These are phyloP conservation scores for Steinernema carpocapsae DNA, from an alignment of 2,888 invertebrate species.

Conservation along the genomic window DNA sequence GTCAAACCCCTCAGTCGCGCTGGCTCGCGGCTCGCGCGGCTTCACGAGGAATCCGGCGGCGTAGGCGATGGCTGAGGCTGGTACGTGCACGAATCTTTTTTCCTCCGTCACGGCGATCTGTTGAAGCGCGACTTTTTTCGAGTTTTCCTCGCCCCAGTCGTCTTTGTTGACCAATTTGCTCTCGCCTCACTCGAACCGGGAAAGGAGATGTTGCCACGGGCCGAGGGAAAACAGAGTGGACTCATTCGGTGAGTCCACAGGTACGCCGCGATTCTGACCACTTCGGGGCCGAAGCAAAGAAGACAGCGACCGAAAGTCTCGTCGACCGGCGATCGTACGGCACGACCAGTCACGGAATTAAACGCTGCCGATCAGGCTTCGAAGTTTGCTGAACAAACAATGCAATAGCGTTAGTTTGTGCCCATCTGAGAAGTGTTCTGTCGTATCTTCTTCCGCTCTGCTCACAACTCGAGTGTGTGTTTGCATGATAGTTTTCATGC, in stretches of 20 bases:
- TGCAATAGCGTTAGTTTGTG: slow-evolving; percentile 16
- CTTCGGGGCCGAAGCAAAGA: background rate
- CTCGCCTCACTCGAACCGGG: background rate
- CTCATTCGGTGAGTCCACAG: background rate
- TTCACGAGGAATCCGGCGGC: slow-evolving; percentile 20
- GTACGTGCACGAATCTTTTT: slow-evolving; percentile 35
- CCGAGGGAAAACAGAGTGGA: background rate
- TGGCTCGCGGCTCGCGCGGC: slow-evolving; percentile 21
- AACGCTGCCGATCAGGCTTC: slow-evolving; percentile 1
- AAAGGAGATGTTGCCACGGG: background rate
- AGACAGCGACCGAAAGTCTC: background rate
- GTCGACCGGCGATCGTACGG: slow-evolving; percentile 13
- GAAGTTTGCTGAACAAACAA: slow-evolving; percentile 28
- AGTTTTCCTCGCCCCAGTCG: background rate
- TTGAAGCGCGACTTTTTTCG: slow-evolving; percentile 29
- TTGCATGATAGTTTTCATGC: background rate
- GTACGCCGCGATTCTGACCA: background rate
- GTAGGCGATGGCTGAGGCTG: slow-evolving; percentile 18
- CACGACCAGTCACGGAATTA: slow-evolving; percentile 33
- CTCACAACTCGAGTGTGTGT: background rate
- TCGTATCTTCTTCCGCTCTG: slow-evolving; percentile 17
- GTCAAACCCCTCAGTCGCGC: slow-evolving; percentile 30
- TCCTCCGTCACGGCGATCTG: slow-evolving; percentile 28
- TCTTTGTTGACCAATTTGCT: slow-evolving; percentile 26
- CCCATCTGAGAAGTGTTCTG: background rate